Percentiles rank a stretch among this genome's conserved stretches.
These are phyloP conservation scores for Spodoptera frugiperda DNA, from an alignment of 1,140 invertebrate species.

Conservation along the genomic window DNA sequence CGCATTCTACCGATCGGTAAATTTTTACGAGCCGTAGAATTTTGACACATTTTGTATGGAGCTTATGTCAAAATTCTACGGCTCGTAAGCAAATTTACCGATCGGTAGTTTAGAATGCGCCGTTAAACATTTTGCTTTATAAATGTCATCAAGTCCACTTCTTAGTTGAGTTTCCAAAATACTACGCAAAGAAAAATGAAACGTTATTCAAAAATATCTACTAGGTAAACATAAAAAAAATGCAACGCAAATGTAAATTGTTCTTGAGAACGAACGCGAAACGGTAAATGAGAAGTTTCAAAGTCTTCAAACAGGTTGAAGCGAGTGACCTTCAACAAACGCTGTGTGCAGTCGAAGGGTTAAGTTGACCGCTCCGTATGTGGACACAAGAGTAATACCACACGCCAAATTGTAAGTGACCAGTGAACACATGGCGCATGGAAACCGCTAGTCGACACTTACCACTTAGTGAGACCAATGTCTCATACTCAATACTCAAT, in stretches of 20 bases:
- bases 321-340: constrained; percentile 33
- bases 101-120: too few species aligned
- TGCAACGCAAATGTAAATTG: background rate
- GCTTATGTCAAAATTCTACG: too few species aligned
- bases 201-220: background rate
- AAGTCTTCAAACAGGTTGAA: constrained; percentile 20
- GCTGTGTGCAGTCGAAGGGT: constrained; percentile 17
- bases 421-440: background rate
- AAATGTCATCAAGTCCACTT: too few species aligned
- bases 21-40: too few species aligned
- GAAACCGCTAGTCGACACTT: background rate
- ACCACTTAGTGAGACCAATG: constrained; percentile 8
- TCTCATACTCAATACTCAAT: too few species aligned
- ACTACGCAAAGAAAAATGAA: too few species aligned
- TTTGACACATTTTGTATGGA: too few species aligned
- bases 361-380: constrained; percentile 10
- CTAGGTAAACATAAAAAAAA: too few species aligned
- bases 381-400: background rate
- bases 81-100: too few species aligned
- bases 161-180: too few species aligned
- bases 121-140: too few species aligned
- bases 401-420: background rate
- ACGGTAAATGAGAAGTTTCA: constrained; percentile 24
- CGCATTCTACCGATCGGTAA: too few species aligned
- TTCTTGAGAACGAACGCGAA: constrained; percentile 13